phyloP scores from a whole-genome alignment of 2,113 vertebrate species.

The Lathamus discolor region DNA sequence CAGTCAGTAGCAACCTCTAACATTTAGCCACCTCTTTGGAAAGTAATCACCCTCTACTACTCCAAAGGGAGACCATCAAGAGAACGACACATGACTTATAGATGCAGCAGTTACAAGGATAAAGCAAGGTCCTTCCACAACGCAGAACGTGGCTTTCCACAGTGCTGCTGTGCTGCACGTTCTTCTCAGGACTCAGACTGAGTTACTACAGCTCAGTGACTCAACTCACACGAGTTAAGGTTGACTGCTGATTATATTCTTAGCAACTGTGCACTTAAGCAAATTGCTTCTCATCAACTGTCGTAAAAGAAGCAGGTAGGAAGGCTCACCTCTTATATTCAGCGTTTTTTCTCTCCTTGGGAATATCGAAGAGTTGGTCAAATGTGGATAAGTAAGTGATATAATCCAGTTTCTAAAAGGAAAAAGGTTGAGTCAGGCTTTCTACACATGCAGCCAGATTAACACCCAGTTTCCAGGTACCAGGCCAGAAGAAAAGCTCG shows the following conservation, averaged over 20 bases:
- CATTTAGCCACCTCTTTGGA: neutral
- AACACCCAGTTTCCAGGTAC: neutral
- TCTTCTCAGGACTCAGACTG: neutral
- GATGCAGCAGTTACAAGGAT: neutral
- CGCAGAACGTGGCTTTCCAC: neutral
- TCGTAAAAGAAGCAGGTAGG: neutral
- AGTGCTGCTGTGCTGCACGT: neutral
- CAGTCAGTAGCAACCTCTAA: neutral
- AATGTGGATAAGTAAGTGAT: constrained; percentile 95
- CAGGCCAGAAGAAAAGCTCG: neutral
- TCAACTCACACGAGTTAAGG: neutral
- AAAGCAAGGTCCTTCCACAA: neutral
- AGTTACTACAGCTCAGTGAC: neutral
- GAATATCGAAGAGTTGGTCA: constrained; percentile 97
- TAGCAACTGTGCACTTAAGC: neutral
- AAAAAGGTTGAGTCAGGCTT: neutral
- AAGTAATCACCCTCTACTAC: neutral
- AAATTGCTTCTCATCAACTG: neutral
- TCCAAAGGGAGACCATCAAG: neutral
- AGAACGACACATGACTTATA: neutral
- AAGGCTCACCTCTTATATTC: constrained; percentile 90
- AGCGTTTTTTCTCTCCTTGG: constrained; percentile 95
- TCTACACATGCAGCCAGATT: neutral
- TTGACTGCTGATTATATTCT: neutral
- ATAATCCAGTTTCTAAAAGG: constrained; percentile 90